A percentile compares a stretch with the other conserved stretches of the same genome.
Conservation (phyloP, 2,113 vertebrate genomes). For the Ursus arctos region DNA sequence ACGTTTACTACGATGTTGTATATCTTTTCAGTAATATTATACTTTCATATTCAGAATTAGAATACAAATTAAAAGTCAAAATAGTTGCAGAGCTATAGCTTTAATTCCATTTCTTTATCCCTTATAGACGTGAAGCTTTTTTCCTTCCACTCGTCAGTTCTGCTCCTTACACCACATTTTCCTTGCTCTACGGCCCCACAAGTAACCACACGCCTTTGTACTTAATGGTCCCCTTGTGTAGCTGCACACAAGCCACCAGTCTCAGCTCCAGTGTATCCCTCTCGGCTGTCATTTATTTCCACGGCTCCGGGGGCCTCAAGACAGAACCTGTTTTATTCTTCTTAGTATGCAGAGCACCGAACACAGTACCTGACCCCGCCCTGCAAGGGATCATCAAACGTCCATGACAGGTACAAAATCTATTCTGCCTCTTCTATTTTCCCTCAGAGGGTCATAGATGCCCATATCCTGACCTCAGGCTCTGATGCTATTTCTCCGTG, state of each 20-base stretch:
- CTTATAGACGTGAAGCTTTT: background rate
- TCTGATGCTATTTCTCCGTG: background rate
- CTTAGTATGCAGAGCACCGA: background rate
- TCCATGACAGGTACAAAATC: background rate
- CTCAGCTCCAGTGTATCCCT: background rate
- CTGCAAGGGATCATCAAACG: background rate
- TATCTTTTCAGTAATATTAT: background rate
- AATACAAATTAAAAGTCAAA: background rate
- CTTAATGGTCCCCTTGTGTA: accelerated
- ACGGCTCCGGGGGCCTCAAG: background rate
- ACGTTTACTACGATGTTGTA: background rate
- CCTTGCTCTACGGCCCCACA: background rate
- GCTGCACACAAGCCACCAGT: too few relatives aligned
- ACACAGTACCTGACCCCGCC: background rate
- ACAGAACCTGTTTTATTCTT: background rate
- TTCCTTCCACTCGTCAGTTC: background rate
- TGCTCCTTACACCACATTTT: background rate
- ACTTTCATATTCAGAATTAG: background rate
- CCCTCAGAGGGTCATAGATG: background rate
- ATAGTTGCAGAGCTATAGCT: background rate
- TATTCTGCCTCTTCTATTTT: background rate
- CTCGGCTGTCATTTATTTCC: background rate
- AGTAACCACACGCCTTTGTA: background rate
- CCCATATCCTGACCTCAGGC: background rate
- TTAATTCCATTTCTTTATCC: background rate